These are phyloP conservation scores for Fragum fragum DNA, from an alignment of 2,888 invertebrate genomes.

Conservation along the genomic window DNA sequence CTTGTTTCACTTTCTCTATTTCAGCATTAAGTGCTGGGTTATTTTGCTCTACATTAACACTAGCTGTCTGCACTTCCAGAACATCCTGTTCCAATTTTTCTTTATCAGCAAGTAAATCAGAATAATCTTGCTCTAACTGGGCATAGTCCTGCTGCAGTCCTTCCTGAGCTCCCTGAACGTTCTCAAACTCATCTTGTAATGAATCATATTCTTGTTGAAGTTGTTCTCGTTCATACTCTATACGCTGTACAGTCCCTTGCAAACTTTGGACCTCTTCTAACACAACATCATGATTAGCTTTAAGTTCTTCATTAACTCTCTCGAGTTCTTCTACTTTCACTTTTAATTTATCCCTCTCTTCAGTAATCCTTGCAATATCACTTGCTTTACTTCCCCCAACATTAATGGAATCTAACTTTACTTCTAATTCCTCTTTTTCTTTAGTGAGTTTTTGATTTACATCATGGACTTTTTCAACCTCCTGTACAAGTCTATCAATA, in stretches of 20 bases:
- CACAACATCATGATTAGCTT: conserved; percentile 80
- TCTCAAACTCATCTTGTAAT: conserved; percentile 77
- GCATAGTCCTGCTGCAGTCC: conserved; percentile 78
- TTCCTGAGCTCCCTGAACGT: conserved; percentile 75
- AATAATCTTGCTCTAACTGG: conserved; percentile 80
- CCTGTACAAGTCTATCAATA: conserved; percentile 79
- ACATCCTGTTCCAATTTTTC: conserved; percentile 79
- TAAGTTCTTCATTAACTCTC: conserved; percentile 64
- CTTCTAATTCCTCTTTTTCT: conserved; percentile 78
- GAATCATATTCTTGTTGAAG: conserved; percentile 76
- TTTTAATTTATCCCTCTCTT: conserved; percentile 77
- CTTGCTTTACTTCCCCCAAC: conserved; percentile 79
- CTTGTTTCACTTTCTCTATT: conserved; percentile 69
- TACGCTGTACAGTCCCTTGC: conserved; percentile 61
- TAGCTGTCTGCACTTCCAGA: conserved; percentile 67
- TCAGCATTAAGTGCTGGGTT: conserved; percentile 68
- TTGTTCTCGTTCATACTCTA: conserved; percentile 69
- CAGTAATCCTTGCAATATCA: conserved; percentile 77
- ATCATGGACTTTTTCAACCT: conserved; percentile 81
- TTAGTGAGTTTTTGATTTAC: conserved; percentile 69
- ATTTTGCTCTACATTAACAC: conserved; percentile 69
- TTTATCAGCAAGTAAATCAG: conserved; percentile 78
- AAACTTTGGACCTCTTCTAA: conserved; percentile 81
- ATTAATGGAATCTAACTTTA: conserved; percentile 70
- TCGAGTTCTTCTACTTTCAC: conserved; percentile 71